A percentile compares a stretch with the other conserved stretches of the same genome.
These are phyloP conservation scores for Natrix natrix DNA, from an alignment of 2,797 vertebrate species.

Conservation along the genomic window DNA sequence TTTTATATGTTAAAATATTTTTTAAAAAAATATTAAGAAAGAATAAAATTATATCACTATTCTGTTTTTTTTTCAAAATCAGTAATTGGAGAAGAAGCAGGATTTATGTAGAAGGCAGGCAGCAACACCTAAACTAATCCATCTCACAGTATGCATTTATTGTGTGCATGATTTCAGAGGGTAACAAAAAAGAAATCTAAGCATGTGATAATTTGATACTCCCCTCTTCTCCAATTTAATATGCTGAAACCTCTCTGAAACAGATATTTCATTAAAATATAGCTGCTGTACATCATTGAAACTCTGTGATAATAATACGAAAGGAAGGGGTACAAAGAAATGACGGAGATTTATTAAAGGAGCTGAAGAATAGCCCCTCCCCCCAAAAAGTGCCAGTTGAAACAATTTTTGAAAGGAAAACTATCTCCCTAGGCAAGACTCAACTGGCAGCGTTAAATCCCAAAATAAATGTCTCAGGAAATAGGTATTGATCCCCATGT, in stretches of 20 bases:
- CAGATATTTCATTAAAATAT: constrained; percentile 26
- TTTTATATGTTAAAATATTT: not conserved
- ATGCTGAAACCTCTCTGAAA: constrained; percentile 17
- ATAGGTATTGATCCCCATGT: constrained; percentile 58
- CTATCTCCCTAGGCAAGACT: constrained; percentile 21
- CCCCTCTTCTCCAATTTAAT: constrained; percentile 27
- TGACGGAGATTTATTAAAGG: constrained; percentile 14
- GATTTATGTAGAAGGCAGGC: not conserved
- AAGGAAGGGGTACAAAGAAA: not conserved
- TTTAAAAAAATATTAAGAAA: not conserved
- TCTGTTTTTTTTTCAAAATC: not conserved
- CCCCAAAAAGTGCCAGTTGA: not conserved
- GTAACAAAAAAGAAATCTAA: constrained; percentile 1
- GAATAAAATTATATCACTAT: not conserved
- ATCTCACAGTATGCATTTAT: not conserved
- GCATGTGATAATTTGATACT: not conserved
- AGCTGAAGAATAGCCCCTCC: not conserved
- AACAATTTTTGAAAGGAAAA: not conserved
- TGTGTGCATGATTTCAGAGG: not conserved
- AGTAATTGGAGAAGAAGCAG: not conserved
- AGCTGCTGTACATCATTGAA: constrained; percentile 18
- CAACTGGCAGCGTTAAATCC: constrained; percentile 48
- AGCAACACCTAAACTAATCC: not conserved
- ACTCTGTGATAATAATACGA: constrained; percentile 13
- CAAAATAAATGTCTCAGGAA: constrained; percentile 61